Base-by-base conservation (phyloP, 37 sponge, comb jelly and placozoan genomes). In the Beroe ovata region DNA sequence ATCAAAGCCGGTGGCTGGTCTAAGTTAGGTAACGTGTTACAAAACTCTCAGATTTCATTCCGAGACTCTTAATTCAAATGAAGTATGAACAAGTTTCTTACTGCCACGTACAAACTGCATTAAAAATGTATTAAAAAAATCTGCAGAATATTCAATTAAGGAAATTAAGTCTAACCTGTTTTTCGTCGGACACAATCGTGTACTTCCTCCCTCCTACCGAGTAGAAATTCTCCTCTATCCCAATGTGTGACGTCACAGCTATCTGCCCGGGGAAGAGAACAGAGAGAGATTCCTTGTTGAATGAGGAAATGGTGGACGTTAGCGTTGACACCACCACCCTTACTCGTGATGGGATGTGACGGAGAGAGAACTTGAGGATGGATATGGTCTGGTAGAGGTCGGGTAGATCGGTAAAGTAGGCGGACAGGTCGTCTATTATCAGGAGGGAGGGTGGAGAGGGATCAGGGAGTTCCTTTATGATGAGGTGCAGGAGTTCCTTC, bases 321-420 rank as follows among this genome's bases (percentile, higher is more conserved):
- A 47, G 54, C 6, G 54, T 11, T 16, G 11, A 16, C 54, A 47
- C 11, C 54, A 47, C 54, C 54, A 47, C 54, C 54, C 54, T 47
- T 6, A 47, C 54, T 47, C 11, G 54, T 6, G 63, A 62, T 14
- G 63, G 21, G 63, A 23, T 62, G 63, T 62, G 28, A 20, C 25
- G 35, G 71, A 69, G 71, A 20, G 71, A 21, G 71, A 25, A 19
- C 38, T 69, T 35, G 18, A 69, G 38, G 18, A 69, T 69, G 26
- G 1, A 34, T 3, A 69, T 69, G 18, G 38, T 29, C 20, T 69
- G 71, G 25, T 69, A 69, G 19, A 69, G 35, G 36, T 69, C 71
- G 1, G 71, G 38, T 6, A 35, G 36, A 36, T 29, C 36, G 3
- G 38, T 69, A 38, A 69, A 69, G 38, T 69, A 69, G 38, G 35